Evolutionary conservation across 1,140 invertebrate species (phyloP), one percentile per base, ranked within the genome.

Genomic region (Magallana gigas): DNA sequence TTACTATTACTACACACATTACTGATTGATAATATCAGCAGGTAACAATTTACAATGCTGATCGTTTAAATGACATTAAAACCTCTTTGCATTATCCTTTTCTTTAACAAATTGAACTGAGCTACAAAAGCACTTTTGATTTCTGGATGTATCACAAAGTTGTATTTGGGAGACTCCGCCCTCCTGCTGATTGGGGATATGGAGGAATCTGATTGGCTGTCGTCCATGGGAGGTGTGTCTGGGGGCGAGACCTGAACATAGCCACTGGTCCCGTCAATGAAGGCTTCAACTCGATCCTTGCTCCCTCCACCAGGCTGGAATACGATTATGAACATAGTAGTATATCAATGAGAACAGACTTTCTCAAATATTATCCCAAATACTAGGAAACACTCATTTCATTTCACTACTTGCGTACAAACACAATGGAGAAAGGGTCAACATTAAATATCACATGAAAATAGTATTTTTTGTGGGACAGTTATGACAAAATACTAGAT

Each of bases 211-310:
- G 91, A 88, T 64, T 86, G 88, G 88, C 87, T 92, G 16, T 88
- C 81, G 8, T 85, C 57, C n/a, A 12, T 59, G 36, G 71, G 36
- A 9, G 85, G 62, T 8, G 85, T 57, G 12, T 84, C 85, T 16
- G 85, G 68, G 18, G 89, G 84, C 11, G 88, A 86, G 0, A 86
- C 57, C 8, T 83, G 83, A 9, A 88, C 88, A 84, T 86, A 91
- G 14, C 87, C 83, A 29, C 88, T 85, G n/a, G 91, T 71, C 4
- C 90, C 88, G 58, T 91, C 90, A 58, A 93, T 90, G 82, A 92
- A 93, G 3, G 89, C 92, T 29, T 91, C 90, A 2, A 93, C 87
- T 48, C 92, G 68, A 56, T 93, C 92, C 60, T 90, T 91, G 84
- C 84, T 92, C 11, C 89, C 85, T 23, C 88, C 87, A 12, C 85